Base-by-base conservation (phyloP, 2,888 invertebrate species). In the Allophyes oxyacanthae region DNA sequence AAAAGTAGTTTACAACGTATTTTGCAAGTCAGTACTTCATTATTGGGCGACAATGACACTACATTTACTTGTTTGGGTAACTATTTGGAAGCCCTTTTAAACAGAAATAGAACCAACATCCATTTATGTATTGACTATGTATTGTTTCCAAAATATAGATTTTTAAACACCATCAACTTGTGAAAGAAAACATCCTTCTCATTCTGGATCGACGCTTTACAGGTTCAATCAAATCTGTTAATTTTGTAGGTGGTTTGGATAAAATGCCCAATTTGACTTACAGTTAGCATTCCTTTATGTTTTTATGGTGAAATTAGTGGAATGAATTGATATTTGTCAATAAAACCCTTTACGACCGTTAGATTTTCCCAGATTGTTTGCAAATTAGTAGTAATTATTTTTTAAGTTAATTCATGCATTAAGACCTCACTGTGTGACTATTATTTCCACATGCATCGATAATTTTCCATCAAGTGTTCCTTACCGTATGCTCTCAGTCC, bases 401-500 rank as follows among this genome's bases (percentile, higher is more conserved):
- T 4, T 8, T 14, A 33, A 25, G 6, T 57, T 48, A 37, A 36
- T 58, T 52, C 64, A 58, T 66, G 66, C 66, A 42, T 20, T 28
- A n/a, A 25, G 10, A 48, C 36, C 49, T 37, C 10, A 20, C n/a
- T 25, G 13, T 37, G 41, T 42, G 43, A 6, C 6, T 28, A 28
- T 38, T 20, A 26, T 11, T 30, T 15, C 13, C 41, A 54, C 65
- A 61, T 61, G 63, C 66, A 46, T 25, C 6, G 8, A 6, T 9
- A 10, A 10, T 20, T 0, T 15, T 36, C 32, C 26, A 13, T 28
- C 20, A 20, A 26, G 13, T 40, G 40, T 20, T 46, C 10, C 81
- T 92, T 94, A 97, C 97, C 97, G 96, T 94, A 97, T 96, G 90
- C 97, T 97, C 88, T 97, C 97, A 52, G 97, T 97, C 84, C 97